phyloP scores from a whole-genome alignment of 2,113 vertebrate genomes.

The Siniperca chuatsi region DNA sequence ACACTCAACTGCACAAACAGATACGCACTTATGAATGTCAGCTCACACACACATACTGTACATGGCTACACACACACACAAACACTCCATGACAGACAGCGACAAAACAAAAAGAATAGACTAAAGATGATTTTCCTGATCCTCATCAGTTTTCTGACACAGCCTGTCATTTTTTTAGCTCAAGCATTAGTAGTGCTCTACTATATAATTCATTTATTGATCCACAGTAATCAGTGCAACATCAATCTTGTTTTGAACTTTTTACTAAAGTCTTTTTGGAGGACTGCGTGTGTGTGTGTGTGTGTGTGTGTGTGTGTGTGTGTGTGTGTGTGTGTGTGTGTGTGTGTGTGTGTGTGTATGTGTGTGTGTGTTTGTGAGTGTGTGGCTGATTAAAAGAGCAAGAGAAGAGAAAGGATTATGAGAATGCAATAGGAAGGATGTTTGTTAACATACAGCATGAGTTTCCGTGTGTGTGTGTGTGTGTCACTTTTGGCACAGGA shows the following conservation, averaged over 20 bases:
- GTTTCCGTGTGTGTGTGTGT: background rate
- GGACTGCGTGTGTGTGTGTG: background rate
- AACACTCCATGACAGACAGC: conserved; percentile 10
- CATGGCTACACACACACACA: background rate
- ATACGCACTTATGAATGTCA: conserved; percentile 11
- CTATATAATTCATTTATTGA: conserved; percentile 28
- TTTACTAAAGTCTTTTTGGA: background rate
- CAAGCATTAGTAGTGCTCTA: background rate
- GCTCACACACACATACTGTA: conserved; percentile 13
- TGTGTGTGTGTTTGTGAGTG: background rate
- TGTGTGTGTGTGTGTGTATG: conserved; percentile 15
- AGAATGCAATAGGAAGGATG: conserved; percentile 4
- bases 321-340: background rate
- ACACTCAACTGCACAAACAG: conserved; percentile 32
- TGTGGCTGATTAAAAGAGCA: conserved; percentile 12
- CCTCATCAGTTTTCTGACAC: conserved; percentile 8
- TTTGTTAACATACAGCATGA: conserved; percentile 36
- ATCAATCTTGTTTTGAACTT: conserved; percentile 20
- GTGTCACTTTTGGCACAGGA: conserved; percentile 51
- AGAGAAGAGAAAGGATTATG: conserved; percentile 1
- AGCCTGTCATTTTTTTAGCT: conserved; percentile 23
- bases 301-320: conserved; percentile 13
- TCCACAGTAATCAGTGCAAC: conserved; percentile 34
- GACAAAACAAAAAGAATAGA: background rate
- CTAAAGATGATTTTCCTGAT: background rate